phyloP scores from a whole-genome alignment of 2,797 vertebrate genomes.

The Podarcis lilfordi region DNA sequence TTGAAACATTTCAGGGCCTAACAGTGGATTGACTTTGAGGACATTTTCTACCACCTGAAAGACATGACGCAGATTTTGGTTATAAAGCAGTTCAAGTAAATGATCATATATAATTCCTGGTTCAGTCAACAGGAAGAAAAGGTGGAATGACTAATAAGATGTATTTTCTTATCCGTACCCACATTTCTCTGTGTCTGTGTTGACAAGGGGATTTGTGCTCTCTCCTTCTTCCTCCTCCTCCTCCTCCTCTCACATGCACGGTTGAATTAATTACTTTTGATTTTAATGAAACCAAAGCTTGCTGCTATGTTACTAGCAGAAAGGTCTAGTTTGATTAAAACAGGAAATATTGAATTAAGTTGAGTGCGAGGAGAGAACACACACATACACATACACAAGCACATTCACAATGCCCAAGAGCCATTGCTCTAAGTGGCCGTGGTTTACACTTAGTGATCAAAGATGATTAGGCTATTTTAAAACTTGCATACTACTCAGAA shows the following conservation, averaged over 20 bases:
- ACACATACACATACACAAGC: neutral
- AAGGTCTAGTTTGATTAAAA: neutral
- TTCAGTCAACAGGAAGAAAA: neutral
- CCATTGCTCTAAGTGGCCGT: too few relatives aligned
- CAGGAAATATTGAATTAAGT: neutral
- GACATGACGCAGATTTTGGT: constrained; percentile 6
- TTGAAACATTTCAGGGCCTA: constrained; percentile 93
- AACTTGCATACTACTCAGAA: neutral
- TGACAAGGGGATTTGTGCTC: neutral
- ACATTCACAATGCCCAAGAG: neutral
- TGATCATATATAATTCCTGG: neutral
- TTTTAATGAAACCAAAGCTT: neutral
- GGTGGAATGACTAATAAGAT: neutral
- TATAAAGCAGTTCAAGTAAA: neutral
- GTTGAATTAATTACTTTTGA: neutral
- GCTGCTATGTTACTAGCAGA: neutral
- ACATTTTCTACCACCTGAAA: constrained; percentile 94
- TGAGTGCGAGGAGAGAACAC: neutral
- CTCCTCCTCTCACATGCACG: neutral
- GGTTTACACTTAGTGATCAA: neutral
- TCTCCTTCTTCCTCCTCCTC: neutral
- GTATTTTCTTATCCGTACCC: neutral
- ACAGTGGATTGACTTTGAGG: constrained; percentile 90
- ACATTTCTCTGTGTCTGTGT: neutral
- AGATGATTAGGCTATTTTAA: neutral